Percentiles rank a stretch among this genome's conserved stretches.
Conservation (phyloP, 2,888 invertebrate species). For the Agapostemon virescens region DNA sequence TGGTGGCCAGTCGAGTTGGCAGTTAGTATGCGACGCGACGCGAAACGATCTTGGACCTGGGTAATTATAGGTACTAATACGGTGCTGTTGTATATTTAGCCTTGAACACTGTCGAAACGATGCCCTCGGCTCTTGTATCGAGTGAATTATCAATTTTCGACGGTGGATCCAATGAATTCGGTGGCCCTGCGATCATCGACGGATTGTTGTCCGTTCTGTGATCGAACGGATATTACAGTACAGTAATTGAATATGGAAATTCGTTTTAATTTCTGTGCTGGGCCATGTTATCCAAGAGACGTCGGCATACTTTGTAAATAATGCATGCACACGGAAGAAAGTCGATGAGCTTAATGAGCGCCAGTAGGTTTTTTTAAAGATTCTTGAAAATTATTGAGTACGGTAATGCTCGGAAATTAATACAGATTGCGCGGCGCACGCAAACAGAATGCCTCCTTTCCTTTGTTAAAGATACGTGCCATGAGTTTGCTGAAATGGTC, state of each 20-base stretch:
- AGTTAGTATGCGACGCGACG: slow-evolving; percentile 7
- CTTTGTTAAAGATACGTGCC: not conserved
- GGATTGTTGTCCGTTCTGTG: not conserved
- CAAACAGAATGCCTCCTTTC: not conserved
- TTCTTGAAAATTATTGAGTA: not conserved
- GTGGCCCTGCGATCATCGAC: not conserved
- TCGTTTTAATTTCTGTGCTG: slow-evolving; percentile 5
- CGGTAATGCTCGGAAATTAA: not conserved
- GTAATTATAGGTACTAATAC: slow-evolving; percentile 28
- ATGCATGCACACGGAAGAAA: not conserved
- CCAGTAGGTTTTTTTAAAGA: not conserved
- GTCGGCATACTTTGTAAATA: not conserved
- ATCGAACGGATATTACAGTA: not conserved
- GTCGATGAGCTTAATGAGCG: not conserved
- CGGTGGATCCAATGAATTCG: not conserved
- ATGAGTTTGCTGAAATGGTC: not conserved
- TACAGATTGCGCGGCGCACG: not conserved
- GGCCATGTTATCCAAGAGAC: not conserved
- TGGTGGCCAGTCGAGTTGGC: slow-evolving; percentile 3
- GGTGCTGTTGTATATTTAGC: not conserved
- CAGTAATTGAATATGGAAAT: not conserved
- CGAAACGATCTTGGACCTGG: slow-evolving; percentile 2
- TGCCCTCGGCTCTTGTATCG: slow-evolving; percentile 1
- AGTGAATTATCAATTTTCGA: slow-evolving; percentile 26
- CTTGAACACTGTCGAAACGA: not conserved